A percentile compares a stretch with the other conserved stretches of the same genome.
phyloP scores from a whole-genome alignment of 1,140 invertebrate species.

The Pantala flavescens region DNA sequence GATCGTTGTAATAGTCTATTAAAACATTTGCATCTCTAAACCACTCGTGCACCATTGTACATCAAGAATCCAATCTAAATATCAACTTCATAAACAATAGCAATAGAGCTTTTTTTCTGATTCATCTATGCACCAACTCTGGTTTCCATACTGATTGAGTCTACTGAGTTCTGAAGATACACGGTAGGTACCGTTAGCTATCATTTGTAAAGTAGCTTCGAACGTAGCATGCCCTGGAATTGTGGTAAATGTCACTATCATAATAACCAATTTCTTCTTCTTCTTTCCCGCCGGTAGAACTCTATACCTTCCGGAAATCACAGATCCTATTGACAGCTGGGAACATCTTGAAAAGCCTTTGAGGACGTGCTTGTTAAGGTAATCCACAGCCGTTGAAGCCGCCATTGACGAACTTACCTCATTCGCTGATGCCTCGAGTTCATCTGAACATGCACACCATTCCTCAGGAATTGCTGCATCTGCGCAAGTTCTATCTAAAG shows the following conservation, averaged over 20 bases:
- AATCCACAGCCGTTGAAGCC: not conserved
- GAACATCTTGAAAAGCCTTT: not conserved
- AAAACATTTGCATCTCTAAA: too few relatives aligned
- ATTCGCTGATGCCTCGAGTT: not conserved
- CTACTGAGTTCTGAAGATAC: conserved; percentile 27
- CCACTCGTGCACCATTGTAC: too few relatives aligned
- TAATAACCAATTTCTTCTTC: not conserved
- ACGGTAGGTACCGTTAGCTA: conserved; percentile 23
- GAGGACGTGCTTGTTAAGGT: not conserved
- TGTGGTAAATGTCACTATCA: conserved; percentile 29
- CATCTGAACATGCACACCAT: conserved; percentile 11
- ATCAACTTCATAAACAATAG: conserved; percentile 23
- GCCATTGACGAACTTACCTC: not conserved
- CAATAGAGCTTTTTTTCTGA: conserved; percentile 29
- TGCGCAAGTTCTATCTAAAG: conserved; percentile 11
- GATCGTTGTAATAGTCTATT: too few relatives aligned
- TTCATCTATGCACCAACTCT: conserved; percentile 27
- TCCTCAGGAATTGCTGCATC: not conserved
- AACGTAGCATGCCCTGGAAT: conserved; percentile 28
- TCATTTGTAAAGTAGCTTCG: conserved; percentile 28
- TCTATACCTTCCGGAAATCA: not conserved
- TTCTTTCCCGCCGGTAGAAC: not conserved
- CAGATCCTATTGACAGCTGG: not conserved
- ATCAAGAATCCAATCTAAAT: too few relatives aligned
- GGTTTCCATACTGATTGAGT: conserved; percentile 28